A percentile compares a stretch with the other conserved stretches of the same genome.
phyloP scores from a whole-genome alignment of 2,113 vertebrate genomes.

The Crocuta crocuta region DNA sequence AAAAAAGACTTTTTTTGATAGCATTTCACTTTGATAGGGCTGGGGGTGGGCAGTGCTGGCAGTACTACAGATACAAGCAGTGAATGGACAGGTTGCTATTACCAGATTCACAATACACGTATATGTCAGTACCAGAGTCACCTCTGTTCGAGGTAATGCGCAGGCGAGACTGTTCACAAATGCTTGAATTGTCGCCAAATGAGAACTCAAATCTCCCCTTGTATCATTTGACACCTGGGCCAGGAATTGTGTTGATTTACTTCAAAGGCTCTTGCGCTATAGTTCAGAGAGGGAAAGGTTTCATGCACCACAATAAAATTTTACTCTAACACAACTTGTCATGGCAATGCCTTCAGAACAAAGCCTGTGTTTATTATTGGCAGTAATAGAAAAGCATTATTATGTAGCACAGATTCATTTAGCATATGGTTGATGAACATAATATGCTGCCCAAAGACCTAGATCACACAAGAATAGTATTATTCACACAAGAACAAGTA shows the following conservation, averaged over 20 bases:
- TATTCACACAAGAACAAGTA: too few species aligned
- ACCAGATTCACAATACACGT: background rate
- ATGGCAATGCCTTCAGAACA: background rate
- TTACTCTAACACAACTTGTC: background rate
- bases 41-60: fast-evolving
- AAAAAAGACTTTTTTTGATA: background rate
- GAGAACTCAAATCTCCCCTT: background rate
- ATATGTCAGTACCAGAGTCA: background rate
- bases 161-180: background rate
- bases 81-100: background rate
- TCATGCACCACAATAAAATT: background rate
- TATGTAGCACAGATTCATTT: background rate
- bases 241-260: background rate
- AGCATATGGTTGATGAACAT: background rate
- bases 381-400: background rate
- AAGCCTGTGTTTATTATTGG: background rate
- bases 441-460: background rate
- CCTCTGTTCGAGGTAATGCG: background rate
- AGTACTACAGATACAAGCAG: background rate
- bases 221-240: background rate
- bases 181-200: background rate
- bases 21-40: background rate
- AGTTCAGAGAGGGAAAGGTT: background rate
- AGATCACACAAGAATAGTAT: background rate
- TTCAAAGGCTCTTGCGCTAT: background rate